Evolutionary conservation across 2,888 invertebrate species (phyloP), one percentile per base, ranked within the genome.

Genomic region (Dicycla oo): DNA sequence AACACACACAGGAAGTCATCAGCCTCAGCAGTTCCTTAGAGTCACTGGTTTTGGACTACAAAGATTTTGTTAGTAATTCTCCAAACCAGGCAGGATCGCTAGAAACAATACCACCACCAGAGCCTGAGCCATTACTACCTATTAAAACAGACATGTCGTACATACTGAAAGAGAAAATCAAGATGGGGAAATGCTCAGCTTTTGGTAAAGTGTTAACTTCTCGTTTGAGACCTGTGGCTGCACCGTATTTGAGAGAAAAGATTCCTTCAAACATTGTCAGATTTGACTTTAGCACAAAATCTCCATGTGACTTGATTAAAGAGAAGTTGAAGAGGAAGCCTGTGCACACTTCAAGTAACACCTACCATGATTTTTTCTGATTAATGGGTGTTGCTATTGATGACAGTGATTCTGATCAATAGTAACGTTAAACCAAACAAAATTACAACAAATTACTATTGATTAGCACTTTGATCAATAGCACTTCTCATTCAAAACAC

Each of bases 161-260:
- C 78, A 92, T 94, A 53, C 82, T 95, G 18, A 84, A 82, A 2
- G 78, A 88, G 43, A 92, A 92, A 78, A 74, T 94, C 3, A 85
- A 68, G 7, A 87, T 71, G 65, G 91, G 87, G 0, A 93, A 91
- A 73, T 91, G 93, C 78, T 95, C 95, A 26, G 65, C 89, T 0
- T 95, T 94, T 86, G 95, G 94, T 0, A 94, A 91, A 86, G 93
- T 95, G 1, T 73, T 95, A 8, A 85, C 89, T 20, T 87, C 94
- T 15, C 87, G 92, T 11, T 65, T 92, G 30, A 86, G 79, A 57
- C 92, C 92, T 0, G 90, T 92, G 7, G 91, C 94, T 5, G 92
- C 91, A 10, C 93, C 93, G 0, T 95, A 95, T 72, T 77, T 94
- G 2, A 88, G 75, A 54, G 87, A 88, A 51, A 87, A 88, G 6